A percentile compares a stretch with the other conserved stretches of the same genome.
These are phyloP conservation scores for Bursaphelenchus okinawaensis DNA, from an alignment of 2,888 invertebrate genomes.

Conservation along the genomic window DNA sequence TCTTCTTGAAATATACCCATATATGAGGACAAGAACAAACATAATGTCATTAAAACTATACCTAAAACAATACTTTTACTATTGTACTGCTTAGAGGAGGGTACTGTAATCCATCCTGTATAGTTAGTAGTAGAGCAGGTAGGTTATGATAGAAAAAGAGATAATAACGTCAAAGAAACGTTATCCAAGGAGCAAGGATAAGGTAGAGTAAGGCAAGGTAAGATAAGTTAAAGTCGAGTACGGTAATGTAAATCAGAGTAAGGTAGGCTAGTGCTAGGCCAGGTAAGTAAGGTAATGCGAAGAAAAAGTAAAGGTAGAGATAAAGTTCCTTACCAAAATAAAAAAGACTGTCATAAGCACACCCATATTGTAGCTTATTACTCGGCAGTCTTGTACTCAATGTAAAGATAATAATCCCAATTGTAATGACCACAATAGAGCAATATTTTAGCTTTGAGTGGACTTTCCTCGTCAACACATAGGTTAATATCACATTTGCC, in stretches of 20 bases:
- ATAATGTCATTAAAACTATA: conserved; percentile 70
- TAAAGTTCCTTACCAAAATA: conserved; percentile 32
- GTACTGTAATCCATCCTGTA: no score
- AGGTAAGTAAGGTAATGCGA: no score
- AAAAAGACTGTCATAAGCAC: conserved; percentile 19
- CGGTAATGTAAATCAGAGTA: no score
- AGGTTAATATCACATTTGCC: conserved; percentile 91
- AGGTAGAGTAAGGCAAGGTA: no score
- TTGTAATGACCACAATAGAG: conserved; percentile 82
- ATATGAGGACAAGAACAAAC: conserved; percentile 82
- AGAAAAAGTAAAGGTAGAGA: no score
- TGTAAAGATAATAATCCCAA: conserved; percentile 86
- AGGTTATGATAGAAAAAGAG: no score
- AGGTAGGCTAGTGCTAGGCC: no score
- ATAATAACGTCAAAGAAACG: no score
- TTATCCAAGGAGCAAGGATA: no score
- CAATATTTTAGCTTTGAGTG: conserved; percentile 72
- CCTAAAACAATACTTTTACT: conserved; percentile 30
- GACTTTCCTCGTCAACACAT: conserved; percentile 76
- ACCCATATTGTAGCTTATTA: neutral
- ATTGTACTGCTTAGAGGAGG: neutral
- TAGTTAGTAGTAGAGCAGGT: no score
- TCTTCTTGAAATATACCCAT: conserved; percentile 62
- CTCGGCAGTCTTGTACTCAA: conserved; percentile 67
- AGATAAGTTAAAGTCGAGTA: no score